These are phyloP conservation scores for Pilophorus perplexus DNA, from an alignment of 2,888 invertebrate species.

Conservation along the genomic window DNA sequence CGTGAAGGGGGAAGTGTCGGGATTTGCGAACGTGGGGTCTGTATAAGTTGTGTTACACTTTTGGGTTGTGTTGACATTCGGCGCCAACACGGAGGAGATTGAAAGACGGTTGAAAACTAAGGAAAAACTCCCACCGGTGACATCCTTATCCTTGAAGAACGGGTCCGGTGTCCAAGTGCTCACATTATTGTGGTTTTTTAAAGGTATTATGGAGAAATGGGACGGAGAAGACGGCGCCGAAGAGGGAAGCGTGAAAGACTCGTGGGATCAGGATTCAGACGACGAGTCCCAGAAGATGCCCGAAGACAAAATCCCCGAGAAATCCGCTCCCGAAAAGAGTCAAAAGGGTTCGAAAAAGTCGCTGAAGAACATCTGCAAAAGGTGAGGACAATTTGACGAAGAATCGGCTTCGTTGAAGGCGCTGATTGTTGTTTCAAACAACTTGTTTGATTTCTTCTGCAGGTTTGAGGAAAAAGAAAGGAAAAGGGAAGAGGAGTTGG, in stretches of 20 bases:
- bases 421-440: background rate
- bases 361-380: conserved; percentile 44
- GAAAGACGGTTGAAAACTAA: too few relatives aligned
- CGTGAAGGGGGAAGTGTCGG: too few relatives aligned
- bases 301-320: conserved; percentile 26
- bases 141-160: too few relatives aligned
- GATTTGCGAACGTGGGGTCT: too few relatives aligned
- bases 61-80: too few relatives aligned
- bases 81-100: too few relatives aligned
- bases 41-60: too few relatives aligned
- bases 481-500: conserved; percentile 39
- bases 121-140: too few relatives aligned
- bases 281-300: conserved; percentile 22
- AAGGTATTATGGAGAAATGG: conserved; percentile 38
- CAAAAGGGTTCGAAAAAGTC: conserved; percentile 42
- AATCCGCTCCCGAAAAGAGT: conserved; percentile 23
- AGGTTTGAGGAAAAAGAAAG: conserved; percentile 43
- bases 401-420: too few relatives aligned
- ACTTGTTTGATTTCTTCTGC: background rate
- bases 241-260: conserved; percentile 42
- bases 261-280: conserved; percentile 45
- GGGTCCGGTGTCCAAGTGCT: too few relatives aligned
- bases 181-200: background rate
- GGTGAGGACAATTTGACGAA: conserved; percentile 12
- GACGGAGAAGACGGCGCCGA: conserved; percentile 43